These are phyloP conservation scores for Drosophila demipolita DNA, from an alignment of 2,888 invertebrate genomes.

Conservation along the genomic window DNA sequence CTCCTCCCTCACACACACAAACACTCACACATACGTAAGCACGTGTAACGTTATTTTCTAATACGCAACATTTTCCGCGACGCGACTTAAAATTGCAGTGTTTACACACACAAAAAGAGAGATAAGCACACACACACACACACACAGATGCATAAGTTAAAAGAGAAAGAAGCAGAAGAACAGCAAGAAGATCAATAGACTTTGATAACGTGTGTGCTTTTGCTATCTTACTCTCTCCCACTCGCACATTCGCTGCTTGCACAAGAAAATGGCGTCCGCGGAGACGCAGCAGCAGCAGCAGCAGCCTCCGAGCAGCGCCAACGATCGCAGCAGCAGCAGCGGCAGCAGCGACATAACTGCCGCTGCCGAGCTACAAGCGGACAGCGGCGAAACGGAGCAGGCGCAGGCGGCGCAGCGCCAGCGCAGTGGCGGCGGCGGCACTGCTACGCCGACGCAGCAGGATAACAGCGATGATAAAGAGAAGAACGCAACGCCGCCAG, in stretches of 20 bases:
- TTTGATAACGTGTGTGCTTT: constrained; percentile 14
- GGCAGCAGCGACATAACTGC: constrained; percentile 5
- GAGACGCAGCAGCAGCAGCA: constrained; percentile 41
- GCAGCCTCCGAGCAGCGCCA: constrained; percentile 1
- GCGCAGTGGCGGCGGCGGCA: constrained; percentile 57
- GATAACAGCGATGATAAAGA: constrained; percentile 48
- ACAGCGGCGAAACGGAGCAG: constrained; percentile 63
- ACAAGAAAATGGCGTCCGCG: constrained; percentile 64
- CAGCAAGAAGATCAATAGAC: constrained; percentile 33
- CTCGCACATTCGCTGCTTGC: not conserved
- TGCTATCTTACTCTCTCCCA: constrained; percentile 6
- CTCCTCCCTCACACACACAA: not conserved
- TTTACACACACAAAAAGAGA: constrained; percentile 11
- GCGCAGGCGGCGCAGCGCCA: constrained; percentile 66
- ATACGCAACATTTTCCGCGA: constrained; percentile 30
- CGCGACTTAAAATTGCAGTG: constrained; percentile 45
- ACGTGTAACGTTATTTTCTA: constrained; percentile 31
- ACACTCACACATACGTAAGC: constrained; percentile 2
- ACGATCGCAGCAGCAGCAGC: constrained; percentile 33
- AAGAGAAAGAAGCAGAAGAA: not conserved
- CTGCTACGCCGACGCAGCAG: constrained; percentile 28
- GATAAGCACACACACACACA: constrained; percentile 11
- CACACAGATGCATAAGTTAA: constrained; percentile 18
- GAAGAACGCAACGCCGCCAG: constrained; percentile 18
- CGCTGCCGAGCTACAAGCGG: constrained; percentile 31